Evolutionary conservation across 2,797 vertebrate genomes (phyloP).

Genomic region (Eurystomus glaucurus): DNA sequence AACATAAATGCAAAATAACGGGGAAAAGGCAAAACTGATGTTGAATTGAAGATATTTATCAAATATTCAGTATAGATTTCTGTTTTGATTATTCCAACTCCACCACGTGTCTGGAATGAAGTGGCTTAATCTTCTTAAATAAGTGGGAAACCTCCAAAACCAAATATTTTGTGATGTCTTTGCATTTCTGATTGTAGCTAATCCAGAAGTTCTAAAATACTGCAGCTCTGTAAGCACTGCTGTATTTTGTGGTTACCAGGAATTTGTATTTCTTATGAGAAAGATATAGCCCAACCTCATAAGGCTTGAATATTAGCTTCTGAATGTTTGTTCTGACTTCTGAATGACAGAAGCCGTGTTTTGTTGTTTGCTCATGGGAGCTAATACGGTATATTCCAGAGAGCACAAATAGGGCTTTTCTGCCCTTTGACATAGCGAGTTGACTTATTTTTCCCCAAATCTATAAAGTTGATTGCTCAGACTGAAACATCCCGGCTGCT

Average conservation of each 20-base stretch:
- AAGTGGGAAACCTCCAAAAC: not conserved
- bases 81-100: not conserved
- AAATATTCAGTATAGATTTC: not conserved
- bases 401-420: not conserved
- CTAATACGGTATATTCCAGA: not conserved
- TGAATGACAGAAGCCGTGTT: not conserved
- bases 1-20: constrained; percentile 7
- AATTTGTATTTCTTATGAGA: constrained; percentile 6
- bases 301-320: not conserved
- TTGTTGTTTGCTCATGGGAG: not conserved
- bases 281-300: not conserved
- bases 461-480: not conserved
- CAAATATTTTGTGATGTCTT: not conserved
- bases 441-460: constrained; percentile 61
- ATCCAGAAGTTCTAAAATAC: not conserved
- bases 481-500: constrained; percentile 63
- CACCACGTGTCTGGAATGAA: not conserved
- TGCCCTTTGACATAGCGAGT: not conserved
- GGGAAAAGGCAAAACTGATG: not conserved
- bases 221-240: not conserved
- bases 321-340: not conserved
- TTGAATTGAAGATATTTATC: constrained; percentile 12
- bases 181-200: not conserved
- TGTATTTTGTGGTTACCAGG: not conserved
- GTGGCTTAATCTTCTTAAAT: not conserved